A percentile compares a stretch with the other conserved stretches of the same genome.
phyloP scores from a whole-genome alignment of 2,888 invertebrate genomes.

The Agrotis exclamationis region DNA sequence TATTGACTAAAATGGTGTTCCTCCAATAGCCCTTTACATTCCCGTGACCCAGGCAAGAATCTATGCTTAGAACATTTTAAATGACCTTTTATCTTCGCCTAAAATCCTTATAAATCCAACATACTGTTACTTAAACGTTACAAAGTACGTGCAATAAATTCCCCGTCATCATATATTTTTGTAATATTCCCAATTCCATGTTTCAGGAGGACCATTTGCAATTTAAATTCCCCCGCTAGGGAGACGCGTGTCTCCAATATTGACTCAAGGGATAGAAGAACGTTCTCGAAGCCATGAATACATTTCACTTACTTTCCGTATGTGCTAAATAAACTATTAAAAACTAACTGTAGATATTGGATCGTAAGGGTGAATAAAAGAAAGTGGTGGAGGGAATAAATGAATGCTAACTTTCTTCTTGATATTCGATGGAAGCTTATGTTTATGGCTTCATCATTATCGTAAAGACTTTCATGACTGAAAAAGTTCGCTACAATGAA shows the following conservation, averaged over 20 bases:
- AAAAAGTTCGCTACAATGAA: not conserved
- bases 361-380: constrained; percentile 24
- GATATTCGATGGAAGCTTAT: constrained; percentile 33
- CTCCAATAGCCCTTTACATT: no score
- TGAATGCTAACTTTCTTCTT: constrained; percentile 36
- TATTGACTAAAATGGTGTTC: no score
- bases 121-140: constrained; percentile 10
- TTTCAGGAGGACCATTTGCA: constrained; percentile 80
- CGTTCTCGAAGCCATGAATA: constrained; percentile 64
- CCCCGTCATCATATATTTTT: constrained; percentile 56
- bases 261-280: constrained; percentile 70
- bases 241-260: constrained; percentile 80
- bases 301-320: constrained; percentile 51
- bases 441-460: constrained; percentile 32
- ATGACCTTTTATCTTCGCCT: not conserved
- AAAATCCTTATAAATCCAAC: constrained; percentile 30
- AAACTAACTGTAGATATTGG: constrained; percentile 29
- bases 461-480: constrained; percentile 11
- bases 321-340: constrained; percentile 58
- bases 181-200: constrained; percentile 74
- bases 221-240: constrained; percentile 78
- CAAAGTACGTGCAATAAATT: constrained; percentile 20
- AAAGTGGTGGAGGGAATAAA: constrained; percentile 32
- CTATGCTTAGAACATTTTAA: not conserved
- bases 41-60: no score